Conservation (phyloP, 1,140 invertebrate genomes). For the Achatina immaculata region DNA sequence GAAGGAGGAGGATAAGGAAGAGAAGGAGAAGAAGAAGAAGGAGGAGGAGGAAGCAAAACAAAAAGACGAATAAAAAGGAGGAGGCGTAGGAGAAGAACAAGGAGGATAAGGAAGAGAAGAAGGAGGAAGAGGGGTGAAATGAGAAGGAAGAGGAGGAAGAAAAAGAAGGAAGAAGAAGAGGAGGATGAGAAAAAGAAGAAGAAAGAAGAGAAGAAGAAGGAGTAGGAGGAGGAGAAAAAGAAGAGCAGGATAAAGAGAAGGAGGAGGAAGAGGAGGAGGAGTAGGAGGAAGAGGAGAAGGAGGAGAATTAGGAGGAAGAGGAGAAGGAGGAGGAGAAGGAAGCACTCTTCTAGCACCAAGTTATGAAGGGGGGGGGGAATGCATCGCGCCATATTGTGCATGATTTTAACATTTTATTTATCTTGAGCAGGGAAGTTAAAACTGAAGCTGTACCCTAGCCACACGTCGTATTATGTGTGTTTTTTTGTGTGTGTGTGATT, state of each 20-base stretch:
- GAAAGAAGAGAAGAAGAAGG: not conserved
- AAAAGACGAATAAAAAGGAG: not conserved
- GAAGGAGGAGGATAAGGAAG: not conserved
- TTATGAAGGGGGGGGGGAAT: too few relatives aligned
- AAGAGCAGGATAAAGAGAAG: not conserved
- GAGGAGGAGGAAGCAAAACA: too few relatives aligned
- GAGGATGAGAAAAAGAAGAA: constrained; percentile 11
- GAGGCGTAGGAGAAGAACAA: not conserved
- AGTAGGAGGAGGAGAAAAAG: not conserved
- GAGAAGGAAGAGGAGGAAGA: constrained; percentile 7
- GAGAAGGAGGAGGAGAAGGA: too few relatives aligned
- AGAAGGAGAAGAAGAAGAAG: not conserved
- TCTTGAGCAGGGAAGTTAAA: too few relatives aligned
- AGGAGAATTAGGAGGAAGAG: not conserved
- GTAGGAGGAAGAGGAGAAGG: constrained; percentile 22
- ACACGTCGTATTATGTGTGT: too few relatives aligned
- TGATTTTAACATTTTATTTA: too few relatives aligned
- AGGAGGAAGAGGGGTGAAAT: not conserved
- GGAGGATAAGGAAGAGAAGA: not conserved
- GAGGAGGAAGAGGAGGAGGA: not conserved
- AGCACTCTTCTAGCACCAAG: too few relatives aligned
- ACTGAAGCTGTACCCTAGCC: too few relatives aligned
- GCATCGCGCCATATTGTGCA: too few relatives aligned
- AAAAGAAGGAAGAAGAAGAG: constrained; percentile 5
- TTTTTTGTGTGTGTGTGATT: too few relatives aligned